These are phyloP conservation scores for Allygus modestus DNA, from an alignment of 2,888 invertebrate species.

Conservation along the genomic window DNA sequence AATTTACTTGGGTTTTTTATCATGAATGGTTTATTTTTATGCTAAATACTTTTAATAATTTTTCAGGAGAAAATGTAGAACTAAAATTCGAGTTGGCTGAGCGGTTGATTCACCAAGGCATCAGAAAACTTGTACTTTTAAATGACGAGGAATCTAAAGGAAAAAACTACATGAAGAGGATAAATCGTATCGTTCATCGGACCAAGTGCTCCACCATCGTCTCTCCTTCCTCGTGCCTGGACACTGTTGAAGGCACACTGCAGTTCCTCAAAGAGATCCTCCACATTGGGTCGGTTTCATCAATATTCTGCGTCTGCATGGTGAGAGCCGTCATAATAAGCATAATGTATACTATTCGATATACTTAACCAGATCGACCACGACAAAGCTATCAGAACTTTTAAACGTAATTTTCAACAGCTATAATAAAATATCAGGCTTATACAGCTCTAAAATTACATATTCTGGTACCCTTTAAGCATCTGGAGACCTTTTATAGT, in stretches of 20 bases:
- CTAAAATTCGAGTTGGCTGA: conserved; percentile 65
- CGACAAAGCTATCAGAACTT: no score
- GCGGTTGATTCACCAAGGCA: conserved; percentile 66
- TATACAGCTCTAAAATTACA: no score
- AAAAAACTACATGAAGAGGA: neutral
- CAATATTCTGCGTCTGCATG: conserved; percentile 47
- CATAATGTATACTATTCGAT: no score
- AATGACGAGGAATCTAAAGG: conserved; percentile 21
- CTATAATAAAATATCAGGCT: no score
- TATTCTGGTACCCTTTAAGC: no score
- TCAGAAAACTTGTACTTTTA: conserved; percentile 60
- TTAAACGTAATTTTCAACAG: neutral
- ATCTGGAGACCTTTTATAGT: no score
- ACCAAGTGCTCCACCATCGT: neutral
- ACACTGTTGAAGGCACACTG: neutral
- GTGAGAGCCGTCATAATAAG: neutral
- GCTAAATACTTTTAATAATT: neutral
- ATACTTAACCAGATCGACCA: no score
- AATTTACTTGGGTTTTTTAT: no score
- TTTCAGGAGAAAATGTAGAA: conserved; percentile 10
- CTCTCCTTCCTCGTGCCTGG: neutral
- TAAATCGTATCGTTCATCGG: conserved; percentile 5
- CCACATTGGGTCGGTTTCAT: conserved; percentile 1
- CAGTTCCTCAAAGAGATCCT: conserved; percentile 23
- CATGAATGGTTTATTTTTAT: no score